phyloP scores from a whole-genome alignment of 92 coral and sea anemone genomes.

The Porites rus region DNA sequence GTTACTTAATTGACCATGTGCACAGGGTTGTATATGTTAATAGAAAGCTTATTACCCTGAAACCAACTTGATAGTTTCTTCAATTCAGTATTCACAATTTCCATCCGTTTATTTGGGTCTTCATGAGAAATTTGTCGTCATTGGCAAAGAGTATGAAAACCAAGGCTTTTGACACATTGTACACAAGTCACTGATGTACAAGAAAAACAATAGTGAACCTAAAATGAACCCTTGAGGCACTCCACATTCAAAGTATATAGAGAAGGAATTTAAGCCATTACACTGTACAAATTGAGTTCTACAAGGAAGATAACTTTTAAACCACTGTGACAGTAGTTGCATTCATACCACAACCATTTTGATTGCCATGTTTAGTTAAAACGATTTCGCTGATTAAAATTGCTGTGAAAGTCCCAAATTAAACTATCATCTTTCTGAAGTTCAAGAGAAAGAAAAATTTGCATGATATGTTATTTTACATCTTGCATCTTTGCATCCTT shows the following conservation, averaged over 20 bases:
- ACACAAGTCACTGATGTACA: conserved; percentile 25
- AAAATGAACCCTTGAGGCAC: conserved; percentile 37
- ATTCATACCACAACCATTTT: no score
- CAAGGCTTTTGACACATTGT: conserved; percentile 19
- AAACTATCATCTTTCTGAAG: no score
- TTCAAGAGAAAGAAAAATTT: no score
- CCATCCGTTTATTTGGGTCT: not conserved
- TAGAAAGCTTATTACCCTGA: not conserved
- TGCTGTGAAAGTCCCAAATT: no score
- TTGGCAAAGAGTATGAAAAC: conserved; percentile 32
- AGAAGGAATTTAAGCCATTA: conserved; percentile 6
- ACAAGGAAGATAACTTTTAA: conserved; percentile 16
- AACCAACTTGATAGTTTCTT: no score
- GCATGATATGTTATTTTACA: no score
- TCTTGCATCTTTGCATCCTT: no score
- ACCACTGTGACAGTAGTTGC: not conserved
- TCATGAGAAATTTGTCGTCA: conserved; percentile 15
- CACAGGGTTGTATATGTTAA: no score
- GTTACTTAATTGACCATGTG: no score
- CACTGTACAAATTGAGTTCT: conserved; percentile 21
- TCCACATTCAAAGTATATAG: conserved; percentile 17
- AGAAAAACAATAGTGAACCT: conserved; percentile 16
- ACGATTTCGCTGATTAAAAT: no score
- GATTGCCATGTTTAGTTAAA: no score
- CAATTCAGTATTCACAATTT: no score